Evolutionary conservation across 2,113 vertebrate genomes (phyloP).

Genomic region (Isichthys henryi): DNA sequence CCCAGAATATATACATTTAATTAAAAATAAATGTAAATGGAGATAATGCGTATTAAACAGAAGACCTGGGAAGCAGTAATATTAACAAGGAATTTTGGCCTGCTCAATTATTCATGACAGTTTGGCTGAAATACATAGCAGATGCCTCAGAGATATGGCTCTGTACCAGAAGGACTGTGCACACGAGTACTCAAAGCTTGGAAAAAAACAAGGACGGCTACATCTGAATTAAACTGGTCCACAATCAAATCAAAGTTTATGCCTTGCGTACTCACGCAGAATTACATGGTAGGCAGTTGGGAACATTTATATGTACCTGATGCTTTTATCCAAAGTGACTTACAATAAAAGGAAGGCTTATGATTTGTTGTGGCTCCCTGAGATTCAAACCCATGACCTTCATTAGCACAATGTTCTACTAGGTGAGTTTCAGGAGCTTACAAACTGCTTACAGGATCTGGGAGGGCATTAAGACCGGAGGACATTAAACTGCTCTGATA

Average conservation of each 20-base stretch:
- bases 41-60: not conserved
- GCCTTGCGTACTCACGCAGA: not conserved
- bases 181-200: not conserved
- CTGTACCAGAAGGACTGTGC: slow-evolving; percentile 13
- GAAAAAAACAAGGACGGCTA: not conserved
- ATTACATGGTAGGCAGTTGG: not conserved
- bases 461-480: not conserved
- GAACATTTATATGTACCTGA: not conserved
- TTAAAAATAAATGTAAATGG: not conserved
- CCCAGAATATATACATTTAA: not conserved
- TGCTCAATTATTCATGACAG: slow-evolving; percentile 23
- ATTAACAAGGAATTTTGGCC: slow-evolving; percentile 22
- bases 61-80: not conserved
- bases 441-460: not conserved
- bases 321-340: not conserved
- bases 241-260: slow-evolving; percentile 3
- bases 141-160: slow-evolving; percentile 16
- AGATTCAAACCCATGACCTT: not conserved
- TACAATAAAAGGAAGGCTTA: not conserved
- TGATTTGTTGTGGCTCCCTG: not conserved
- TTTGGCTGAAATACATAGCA: slow-evolving; percentile 26
- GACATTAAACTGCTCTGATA: not conserved
- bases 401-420: not conserved
- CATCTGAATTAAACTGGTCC: not conserved
- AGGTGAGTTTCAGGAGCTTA: not conserved